Percentiles rank a stretch among this genome's conserved stretches.
Evolutionary conservation across 2,888 invertebrate genomes (phyloP).

Genomic region (Eremobia ochroleuca): DNA sequence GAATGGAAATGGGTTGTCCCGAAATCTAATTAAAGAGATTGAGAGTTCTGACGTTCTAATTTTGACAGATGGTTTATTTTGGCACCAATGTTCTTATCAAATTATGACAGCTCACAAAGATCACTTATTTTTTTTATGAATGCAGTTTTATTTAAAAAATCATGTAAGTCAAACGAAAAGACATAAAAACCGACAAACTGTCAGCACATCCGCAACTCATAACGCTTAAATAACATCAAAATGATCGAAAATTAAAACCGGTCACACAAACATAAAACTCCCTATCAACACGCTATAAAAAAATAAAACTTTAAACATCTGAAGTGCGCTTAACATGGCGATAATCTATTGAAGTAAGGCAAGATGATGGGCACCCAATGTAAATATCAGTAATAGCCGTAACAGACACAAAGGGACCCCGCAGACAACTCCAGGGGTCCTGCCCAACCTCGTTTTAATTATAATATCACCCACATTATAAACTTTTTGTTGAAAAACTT

Average conservation of each 20-base stretch:
- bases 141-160: neutral
- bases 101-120: neutral
- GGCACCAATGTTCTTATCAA: conserved; percentile 20
- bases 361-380: conserved; percentile 85
- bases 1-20: conserved; percentile 29
- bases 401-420: conserved; percentile 86
- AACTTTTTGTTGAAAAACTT: conserved; percentile 79
- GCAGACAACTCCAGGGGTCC: conserved; percentile 85
- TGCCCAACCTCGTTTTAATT: conserved; percentile 87
- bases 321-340: conserved; percentile 63
- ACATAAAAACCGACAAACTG: conserved; percentile 21
- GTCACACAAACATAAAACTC: conserved; percentile 59
- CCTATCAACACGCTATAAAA: conserved; percentile 69
- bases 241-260: conserved; percentile 54
- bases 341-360: conserved; percentile 80
- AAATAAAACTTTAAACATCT: conserved; percentile 53
- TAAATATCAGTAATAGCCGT: conserved; percentile 89
- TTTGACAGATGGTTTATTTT: conserved; percentile 8
- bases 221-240: conserved; percentile 43
- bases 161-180: neutral
- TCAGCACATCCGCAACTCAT: conserved; percentile 48
- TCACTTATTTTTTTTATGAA: neutral
- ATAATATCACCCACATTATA: conserved; percentile 90
- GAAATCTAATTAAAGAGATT: conserved; percentile 47
- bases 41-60: conserved; percentile 31